These are phyloP conservation scores for Fringilla coelebs DNA, from an alignment of 2,797 vertebrate species.

Conservation along the genomic window DNA sequence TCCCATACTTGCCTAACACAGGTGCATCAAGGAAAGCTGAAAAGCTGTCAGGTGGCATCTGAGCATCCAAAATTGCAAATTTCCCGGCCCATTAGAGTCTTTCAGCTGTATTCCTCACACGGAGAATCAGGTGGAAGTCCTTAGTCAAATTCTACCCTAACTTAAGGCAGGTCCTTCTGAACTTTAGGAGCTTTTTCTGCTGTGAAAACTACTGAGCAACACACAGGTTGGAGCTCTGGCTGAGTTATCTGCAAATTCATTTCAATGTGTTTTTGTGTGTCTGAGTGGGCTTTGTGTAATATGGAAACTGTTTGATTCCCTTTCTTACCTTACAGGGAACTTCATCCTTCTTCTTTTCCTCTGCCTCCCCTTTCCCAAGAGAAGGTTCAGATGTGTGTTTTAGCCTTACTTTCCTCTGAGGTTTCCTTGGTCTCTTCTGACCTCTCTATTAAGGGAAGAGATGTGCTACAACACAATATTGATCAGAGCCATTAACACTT, in stretches of 20 bases:
- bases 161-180: neutral
- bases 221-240: neutral
- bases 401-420: neutral
- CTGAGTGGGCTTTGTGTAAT: neutral
- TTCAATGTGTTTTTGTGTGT: neutral
- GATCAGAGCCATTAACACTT: slow-evolving; percentile 2
- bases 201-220: rapidly evolving
- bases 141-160: neutral
- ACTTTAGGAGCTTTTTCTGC: neutral
- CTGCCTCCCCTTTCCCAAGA: neutral
- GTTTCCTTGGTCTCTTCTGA: neutral
- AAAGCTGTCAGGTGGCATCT: neutral
- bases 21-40: neutral
- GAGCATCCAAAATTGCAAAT: neutral
- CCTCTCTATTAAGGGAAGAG: neutral
- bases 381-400: neutral
- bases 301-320: neutral
- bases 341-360: neutral
- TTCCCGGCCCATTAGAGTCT: rapidly evolving
- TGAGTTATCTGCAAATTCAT: rapidly evolving
- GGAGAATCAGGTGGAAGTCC: neutral
- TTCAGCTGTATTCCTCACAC: rapidly evolving
- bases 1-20: neutral
- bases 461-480: neutral
- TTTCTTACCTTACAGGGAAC: neutral